Percentiles rank a stretch among this genome's conserved stretches.
phyloP scores from a whole-genome alignment of 2,888 invertebrate species.

The Oscheius sp. region DNA sequence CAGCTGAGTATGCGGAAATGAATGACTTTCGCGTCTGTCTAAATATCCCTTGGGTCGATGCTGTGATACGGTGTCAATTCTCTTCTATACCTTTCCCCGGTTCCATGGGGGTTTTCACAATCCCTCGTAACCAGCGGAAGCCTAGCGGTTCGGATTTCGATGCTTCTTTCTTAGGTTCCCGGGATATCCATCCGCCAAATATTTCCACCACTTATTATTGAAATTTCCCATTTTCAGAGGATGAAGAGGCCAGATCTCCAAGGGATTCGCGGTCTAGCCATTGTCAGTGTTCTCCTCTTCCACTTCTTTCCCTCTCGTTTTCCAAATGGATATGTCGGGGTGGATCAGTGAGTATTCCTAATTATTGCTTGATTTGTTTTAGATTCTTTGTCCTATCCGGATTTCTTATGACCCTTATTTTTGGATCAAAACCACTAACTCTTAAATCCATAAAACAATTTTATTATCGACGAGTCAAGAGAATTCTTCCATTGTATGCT shows the following conservation, averaged over 20 bases:
- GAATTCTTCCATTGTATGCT: slow-evolving; percentile 50
- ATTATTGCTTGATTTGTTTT: neutral
- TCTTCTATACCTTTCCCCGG: no score
- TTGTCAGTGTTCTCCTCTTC: slow-evolving; percentile 45
- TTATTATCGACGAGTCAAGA: slow-evolving; percentile 47
- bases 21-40: no score
- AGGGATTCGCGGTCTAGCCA: slow-evolving; percentile 48
- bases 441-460: slow-evolving; percentile 38
- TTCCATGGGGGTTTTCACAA: no score
- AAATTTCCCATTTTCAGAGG: no score
- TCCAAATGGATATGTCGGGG: slow-evolving; percentile 51
- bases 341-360: slow-evolving; percentile 45
- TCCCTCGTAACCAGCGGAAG: no score
- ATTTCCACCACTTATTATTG: no score
- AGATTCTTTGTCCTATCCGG: slow-evolving; percentile 60
- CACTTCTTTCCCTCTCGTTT: slow-evolving; percentile 47
- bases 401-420: slow-evolving; percentile 57
- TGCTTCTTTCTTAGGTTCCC: no score
- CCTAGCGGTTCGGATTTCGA: no score
- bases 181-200: no score
- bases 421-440: slow-evolving; percentile 46
- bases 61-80: no score
- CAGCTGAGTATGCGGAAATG: no score
- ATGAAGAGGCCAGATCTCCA: slow-evolving; percentile 38
- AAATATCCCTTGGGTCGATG: no score